These are phyloP conservation scores for Rhinella marina DNA, from an alignment of 2,797 vertebrate species.

Conservation along the genomic window DNA sequence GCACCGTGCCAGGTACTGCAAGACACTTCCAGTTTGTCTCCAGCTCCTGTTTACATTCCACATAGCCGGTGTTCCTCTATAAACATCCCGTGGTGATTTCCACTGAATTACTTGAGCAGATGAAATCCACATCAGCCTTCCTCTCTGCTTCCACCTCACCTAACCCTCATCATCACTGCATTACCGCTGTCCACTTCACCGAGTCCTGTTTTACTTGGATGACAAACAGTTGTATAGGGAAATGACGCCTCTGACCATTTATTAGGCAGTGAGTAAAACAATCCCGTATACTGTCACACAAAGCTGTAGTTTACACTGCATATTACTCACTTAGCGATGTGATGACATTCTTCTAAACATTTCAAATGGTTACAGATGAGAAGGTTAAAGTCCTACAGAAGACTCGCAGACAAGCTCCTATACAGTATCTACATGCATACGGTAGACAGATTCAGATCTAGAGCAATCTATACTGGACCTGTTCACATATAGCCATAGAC, in stretches of 20 bases:
- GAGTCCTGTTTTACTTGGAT: neutral
- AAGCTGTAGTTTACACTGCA: neutral
- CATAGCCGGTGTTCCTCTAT: constrained; percentile 10
- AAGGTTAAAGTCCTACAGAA: neutral
- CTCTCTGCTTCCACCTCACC: constrained; percentile 6
- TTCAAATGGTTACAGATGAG: neutral
- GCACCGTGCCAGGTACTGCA: constrained; percentile 18
- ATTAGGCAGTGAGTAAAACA: neutral
- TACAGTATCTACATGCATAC: neutral
- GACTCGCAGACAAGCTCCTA: neutral
- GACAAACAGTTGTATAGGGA: neutral
- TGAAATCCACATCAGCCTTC: constrained; percentile 32
- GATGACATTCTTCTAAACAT: neutral
- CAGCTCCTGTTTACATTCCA: constrained; percentile 51
- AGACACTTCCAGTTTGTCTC: constrained; percentile 19
- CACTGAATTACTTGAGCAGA: constrained; percentile 40
- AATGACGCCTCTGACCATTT: neutral
- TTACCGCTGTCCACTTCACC: neutral
- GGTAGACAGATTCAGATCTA: too few relatives aligned
- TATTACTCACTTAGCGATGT: neutral
- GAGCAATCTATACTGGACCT: neutral
- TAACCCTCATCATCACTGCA: constrained; percentile 16
- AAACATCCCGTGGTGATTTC: constrained; percentile 53
- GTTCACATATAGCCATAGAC: too few relatives aligned
- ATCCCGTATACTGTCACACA: neutral